A percentile compares a stretch with the other conserved stretches of the same genome.
phyloP scores from a whole-genome alignment of 2,797 vertebrate species.

The Sebastes minor region DNA sequence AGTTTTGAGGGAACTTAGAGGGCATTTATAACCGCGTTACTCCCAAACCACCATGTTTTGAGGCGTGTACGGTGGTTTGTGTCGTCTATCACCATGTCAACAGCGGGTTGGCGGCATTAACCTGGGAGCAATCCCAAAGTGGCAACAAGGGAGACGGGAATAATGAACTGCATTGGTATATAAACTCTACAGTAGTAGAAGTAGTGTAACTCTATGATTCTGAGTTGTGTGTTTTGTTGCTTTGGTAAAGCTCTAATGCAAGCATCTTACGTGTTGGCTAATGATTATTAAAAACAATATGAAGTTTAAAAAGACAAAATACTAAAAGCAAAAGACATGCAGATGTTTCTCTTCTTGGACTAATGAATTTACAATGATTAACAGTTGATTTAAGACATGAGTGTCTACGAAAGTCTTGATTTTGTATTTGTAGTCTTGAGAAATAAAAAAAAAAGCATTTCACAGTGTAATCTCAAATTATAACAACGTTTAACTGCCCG shows the following conservation, averaged over 20 bases:
- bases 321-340: constrained; percentile 22
- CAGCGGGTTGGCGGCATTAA: not conserved
- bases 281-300: constrained; percentile 17
- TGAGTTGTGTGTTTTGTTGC: not conserved
- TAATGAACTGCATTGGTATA: not conserved
- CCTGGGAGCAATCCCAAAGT: constrained; percentile 1
- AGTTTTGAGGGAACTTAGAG: constrained; percentile 11
- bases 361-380: not conserved
- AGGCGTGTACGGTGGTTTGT: constrained; percentile 25
- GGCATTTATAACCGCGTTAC: constrained; percentile 16
- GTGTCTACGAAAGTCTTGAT: not conserved
- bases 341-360: not conserved
- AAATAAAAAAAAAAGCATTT: constrained; percentile 27
- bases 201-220: not conserved
- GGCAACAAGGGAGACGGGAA: not conserved
- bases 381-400: not conserved
- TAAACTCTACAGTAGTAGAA: not conserved
- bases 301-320: constrained; percentile 22
- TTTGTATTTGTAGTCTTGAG: not conserved
- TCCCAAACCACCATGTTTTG: constrained; percentile 24
- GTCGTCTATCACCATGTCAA: constrained; percentile 4
- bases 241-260: constrained; percentile 9
- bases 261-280: not conserved
- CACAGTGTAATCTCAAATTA: constrained; percentile 42
- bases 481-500: not conserved